Percentiles rank a stretch among this genome's conserved stretches.
Conservation (phyloP, 2,113 vertebrate genomes). For the Apeltes quadracus region DNA sequence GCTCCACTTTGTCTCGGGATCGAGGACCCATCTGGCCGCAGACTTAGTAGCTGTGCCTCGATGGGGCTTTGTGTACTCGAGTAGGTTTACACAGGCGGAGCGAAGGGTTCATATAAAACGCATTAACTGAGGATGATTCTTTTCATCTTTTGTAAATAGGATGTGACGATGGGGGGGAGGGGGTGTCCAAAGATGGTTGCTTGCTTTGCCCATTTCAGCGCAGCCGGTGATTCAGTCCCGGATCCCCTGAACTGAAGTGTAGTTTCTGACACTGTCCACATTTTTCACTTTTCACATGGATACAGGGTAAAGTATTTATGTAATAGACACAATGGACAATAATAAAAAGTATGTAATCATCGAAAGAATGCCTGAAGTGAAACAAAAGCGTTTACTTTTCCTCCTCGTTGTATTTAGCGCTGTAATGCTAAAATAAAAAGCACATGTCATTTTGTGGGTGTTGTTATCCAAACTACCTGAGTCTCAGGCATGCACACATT, state of each 20-base stretch:
- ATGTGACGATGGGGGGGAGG: slow-evolving; percentile 67
- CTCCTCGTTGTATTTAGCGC: neutral
- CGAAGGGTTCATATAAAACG: slow-evolving; percentile 69
- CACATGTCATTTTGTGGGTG: neutral
- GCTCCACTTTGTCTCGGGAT: slow-evolving; percentile 53
- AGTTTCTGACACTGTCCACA: slow-evolving; percentile 26
- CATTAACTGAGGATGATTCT: slow-evolving; percentile 67
- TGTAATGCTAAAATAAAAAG: slow-evolving; percentile 20
- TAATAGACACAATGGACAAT: neutral
- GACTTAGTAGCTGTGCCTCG: slow-evolving; percentile 65
- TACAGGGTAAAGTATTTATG: neutral
- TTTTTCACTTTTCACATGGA: slow-evolving; percentile 13
- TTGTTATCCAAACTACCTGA: slow-evolving; percentile 15
- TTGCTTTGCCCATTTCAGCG: slow-evolving; percentile 38
- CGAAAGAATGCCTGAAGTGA: neutral
- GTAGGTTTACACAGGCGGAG: slow-evolving; percentile 65
- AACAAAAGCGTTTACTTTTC: slow-evolving; percentile 3
- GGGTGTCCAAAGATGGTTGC: slow-evolving; percentile 49
- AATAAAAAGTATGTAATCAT: slow-evolving; percentile 9
- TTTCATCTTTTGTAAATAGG: slow-evolving; percentile 69
- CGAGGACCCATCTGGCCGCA: slow-evolving; percentile 54
- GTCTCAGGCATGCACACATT: slow-evolving; percentile 1
- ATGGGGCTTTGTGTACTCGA: slow-evolving; percentile 63
- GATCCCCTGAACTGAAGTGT: slow-evolving; percentile 30
- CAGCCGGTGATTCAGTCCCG: slow-evolving; percentile 27